phyloP scores from a whole-genome alignment of 2,113 vertebrate genomes.

The Jaculus jaculus region DNA sequence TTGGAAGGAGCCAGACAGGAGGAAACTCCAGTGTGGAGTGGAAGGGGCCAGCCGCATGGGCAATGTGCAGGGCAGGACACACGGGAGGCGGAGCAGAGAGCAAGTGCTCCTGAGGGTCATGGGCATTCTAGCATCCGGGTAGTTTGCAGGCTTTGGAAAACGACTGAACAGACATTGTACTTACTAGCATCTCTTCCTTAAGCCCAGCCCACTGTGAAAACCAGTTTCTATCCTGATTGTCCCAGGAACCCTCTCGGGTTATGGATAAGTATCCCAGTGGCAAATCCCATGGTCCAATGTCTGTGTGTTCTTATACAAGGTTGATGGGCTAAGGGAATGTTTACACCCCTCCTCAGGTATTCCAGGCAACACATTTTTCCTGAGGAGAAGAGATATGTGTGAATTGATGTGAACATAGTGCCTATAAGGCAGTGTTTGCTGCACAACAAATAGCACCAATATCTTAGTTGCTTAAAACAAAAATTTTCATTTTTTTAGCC shows the following conservation, averaged over 20 bases:
- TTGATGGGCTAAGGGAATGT: background rate
- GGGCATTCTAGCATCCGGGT: background rate
- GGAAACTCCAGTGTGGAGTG: too few species aligned
- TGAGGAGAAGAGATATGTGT: background rate
- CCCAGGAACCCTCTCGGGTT: background rate
- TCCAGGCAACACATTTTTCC: background rate
- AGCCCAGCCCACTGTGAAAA: background rate
- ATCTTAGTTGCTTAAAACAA: background rate
- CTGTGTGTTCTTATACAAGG: background rate
- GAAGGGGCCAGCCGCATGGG: too few species aligned
- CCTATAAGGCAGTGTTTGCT: background rate
- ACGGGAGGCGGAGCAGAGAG: too few species aligned
- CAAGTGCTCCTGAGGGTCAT: too few species aligned
- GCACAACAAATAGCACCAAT: background rate
- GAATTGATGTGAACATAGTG: background rate
- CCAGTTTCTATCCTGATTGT: background rate
- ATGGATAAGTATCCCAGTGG: background rate
- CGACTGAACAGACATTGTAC: background rate
- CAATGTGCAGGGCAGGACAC: too few species aligned
- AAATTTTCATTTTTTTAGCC: background rate
- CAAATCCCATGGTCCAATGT: background rate
- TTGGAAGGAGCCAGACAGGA: background rate
- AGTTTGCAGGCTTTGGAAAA: background rate
- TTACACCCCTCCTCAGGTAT: background rate
- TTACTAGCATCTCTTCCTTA: background rate